phyloP scores from a whole-genome alignment of 2,888 invertebrate genomes.

The Nephrotoma appendiculata region DNA sequence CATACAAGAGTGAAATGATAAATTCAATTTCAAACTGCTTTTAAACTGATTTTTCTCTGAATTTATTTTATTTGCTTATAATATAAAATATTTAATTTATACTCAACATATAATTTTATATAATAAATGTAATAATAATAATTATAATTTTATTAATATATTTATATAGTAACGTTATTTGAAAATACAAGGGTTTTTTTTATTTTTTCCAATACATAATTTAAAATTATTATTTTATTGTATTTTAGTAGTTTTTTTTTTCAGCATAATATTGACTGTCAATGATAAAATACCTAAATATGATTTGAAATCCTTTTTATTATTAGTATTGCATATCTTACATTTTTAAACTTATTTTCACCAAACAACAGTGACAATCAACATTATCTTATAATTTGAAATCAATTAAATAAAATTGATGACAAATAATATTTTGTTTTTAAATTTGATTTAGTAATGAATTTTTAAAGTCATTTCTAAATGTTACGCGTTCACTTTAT shows the following conservation, averaged over 20 bases:
- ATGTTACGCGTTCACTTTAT: conserved; percentile 6
- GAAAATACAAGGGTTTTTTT: conserved; percentile 2
- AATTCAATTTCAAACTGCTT: background rate
- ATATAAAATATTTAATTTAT: conserved; percentile 3
- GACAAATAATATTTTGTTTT: background rate
- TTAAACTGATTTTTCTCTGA: background rate
- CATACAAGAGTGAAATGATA: background rate
- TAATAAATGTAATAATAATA: conserved; percentile 2
- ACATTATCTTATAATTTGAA: background rate
- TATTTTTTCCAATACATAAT: conserved; percentile 1
- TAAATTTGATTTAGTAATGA: background rate
- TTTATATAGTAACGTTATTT: background rate
- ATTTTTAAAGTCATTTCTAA: conserved; percentile 1
- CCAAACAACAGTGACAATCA: background rate
- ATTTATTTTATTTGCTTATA: background rate
- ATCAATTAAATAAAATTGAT: background rate
- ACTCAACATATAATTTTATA: background rate
- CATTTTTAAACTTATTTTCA: background rate
- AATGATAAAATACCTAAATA: background rate
- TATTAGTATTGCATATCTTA: background rate
- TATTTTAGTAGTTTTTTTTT: conserved; percentile 1
- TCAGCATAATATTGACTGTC: background rate
- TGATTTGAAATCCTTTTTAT: background rate
- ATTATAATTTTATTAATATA: background rate
- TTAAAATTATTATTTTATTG: conserved; percentile 1